Base-by-base conservation (phyloP, 2,888 invertebrate species). In the Hemicrepidius hirtus region DNA sequence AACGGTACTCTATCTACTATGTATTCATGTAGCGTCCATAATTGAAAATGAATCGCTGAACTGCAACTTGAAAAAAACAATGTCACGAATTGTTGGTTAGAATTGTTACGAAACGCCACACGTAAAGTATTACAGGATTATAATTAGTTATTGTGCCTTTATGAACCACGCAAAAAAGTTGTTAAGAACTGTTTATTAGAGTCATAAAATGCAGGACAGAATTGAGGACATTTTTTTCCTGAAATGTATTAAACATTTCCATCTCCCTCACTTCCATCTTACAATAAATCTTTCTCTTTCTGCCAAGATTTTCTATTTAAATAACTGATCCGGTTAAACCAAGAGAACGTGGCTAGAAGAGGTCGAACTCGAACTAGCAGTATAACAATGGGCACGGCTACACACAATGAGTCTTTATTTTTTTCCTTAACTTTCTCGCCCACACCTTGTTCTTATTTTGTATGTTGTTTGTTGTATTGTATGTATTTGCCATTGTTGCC, bases 311-410 rank as follows among this genome's bases (percentile, higher is more conserved):
- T 24, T 50, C 6, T 53, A 67, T 67, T 49, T 65, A 41, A 65
- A 55, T 65, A 35, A 41, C 46, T 59, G 49, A 59, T 67, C 67
- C 57, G 59, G 67, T 67, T 59, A 67, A 65, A 59, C 13, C 67
- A 40, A 67, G 67, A 16, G 67, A 71, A 53, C 49, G 66, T 71
- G 66, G 50, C 50, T 66, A 66, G 71, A 71, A 60, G 66, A 71
- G 67, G 67, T 71, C 67, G 66, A 55, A 68, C 55, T 71, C 67
- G 66, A 55, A 68, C 55, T 69, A 69, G 66, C 44, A 32, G 32
- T 32, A n/a, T n/a, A 73, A 68, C 76, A 75, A 76, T 76, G 76
- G 76, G 76, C 75, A 76, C 73, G 76, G 76, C 76, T 65, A 59
- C 72, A 53, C 67, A 75, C 69, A 75, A 73, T 75, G 71, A 69